Evolutionary conservation across 2,888 invertebrate species (phyloP), one percentile per base, ranked within the genome.

Genomic region (Strigamia transsilvanica): DNA sequence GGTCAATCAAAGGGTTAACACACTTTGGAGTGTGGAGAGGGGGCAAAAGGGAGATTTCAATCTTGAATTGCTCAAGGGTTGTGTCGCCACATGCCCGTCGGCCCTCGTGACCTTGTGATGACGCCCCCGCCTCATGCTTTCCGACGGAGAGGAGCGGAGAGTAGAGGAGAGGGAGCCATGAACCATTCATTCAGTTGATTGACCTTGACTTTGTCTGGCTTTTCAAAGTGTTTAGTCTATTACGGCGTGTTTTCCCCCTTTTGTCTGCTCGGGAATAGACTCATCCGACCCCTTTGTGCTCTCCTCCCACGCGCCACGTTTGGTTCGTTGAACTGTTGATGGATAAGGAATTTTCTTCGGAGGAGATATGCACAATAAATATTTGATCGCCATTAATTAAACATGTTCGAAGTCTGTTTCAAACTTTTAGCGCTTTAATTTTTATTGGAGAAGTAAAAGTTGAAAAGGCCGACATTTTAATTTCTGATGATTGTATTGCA

Each of bases 1-100:
- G 73, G 73, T n/a, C 73, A n/a, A 73, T 32, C 73, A 21, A 66
- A 73, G 73, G 73, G 73, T 73, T 73, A 73, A 73, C 73, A 73
- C 32, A 27, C 32, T 10, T 3, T 18, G 9, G 18, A 9, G 21
- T 12, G 23, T 12, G 12, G 51, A 51, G 6, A 73, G 56, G 56
- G 56, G 18, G 7, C 21, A 73, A 2, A 4, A 73, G 27, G 9
- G 73, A 73, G 73, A 73, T 73, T 23, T 73, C 27, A 73, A 73
- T 73, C 73, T 73, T 18, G 56, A 2, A 56, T 56, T 6, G 56
- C 15, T n/a, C 6, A 18, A 56, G 56, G 73, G 73, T 73, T 73
- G 32, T 73, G 73, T 32, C 73, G 73, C 13, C 73, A 73, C 32
- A 27, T n/a, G 73, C 73, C 73, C 27, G 73, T 6, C 73, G 61